Evolutionary conservation across 2,113 vertebrate genomes (phyloP).

Genomic region (Rhinopithecus roxellana): DNA sequence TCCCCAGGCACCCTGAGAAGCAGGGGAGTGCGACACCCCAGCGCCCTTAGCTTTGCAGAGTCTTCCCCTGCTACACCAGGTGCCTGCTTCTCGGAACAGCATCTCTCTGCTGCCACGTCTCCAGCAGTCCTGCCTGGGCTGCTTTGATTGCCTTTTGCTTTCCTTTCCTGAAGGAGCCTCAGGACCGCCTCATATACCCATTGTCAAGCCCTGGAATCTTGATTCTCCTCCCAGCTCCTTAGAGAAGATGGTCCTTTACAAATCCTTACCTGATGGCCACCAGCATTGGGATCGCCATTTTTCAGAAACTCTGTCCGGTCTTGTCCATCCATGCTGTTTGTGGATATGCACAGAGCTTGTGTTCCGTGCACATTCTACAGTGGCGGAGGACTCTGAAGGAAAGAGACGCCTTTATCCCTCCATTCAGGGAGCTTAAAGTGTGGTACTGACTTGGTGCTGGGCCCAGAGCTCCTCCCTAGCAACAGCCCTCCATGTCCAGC

Average conservation of each 20-base stretch:
- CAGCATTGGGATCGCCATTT: rapidly evolving
- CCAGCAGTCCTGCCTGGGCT: not conserved
- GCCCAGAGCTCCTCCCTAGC: not conserved
- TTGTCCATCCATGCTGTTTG: not conserved
- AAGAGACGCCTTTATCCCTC: not conserved
- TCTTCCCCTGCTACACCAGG: not conserved
- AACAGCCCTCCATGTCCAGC: not conserved
- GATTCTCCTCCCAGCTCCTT: not conserved
- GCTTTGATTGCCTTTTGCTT: not conserved
- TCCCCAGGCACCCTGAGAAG: not conserved
- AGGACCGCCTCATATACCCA: not conserved
- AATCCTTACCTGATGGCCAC: rapidly evolving
- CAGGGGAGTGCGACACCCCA: rapidly evolving
- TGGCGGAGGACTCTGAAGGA: not conserved
- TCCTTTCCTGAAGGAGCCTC: not conserved
- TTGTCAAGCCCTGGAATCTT: not conserved
- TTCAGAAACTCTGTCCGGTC: rapidly evolving
- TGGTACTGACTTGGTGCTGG: too few relatives aligned
- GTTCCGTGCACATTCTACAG: not conserved
- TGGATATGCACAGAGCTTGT: rapidly evolving
- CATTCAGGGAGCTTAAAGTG: not conserved
- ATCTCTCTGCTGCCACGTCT: not conserved
- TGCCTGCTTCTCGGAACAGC: not conserved
- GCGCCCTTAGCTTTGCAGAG: not conserved
- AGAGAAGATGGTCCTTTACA: not conserved